Evolutionary conservation across 2,888 invertebrate species (phyloP).

Genomic region (Colletes collaris): DNA sequence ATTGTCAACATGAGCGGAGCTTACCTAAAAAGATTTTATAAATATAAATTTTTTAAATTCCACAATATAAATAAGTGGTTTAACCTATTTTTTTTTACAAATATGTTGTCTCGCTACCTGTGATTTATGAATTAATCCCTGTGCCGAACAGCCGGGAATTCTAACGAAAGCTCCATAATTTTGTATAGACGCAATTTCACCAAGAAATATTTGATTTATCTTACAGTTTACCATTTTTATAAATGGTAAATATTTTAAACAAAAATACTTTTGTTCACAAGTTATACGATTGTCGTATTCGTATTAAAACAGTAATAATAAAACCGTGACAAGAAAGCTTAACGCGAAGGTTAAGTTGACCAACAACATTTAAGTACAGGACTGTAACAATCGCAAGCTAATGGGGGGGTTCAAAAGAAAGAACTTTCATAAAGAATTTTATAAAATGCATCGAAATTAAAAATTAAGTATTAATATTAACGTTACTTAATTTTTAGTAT

Average conservation of each 20-base stretch:
- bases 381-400: slow-evolving; percentile 27
- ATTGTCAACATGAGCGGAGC: slow-evolving; percentile 79
- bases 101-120: slow-evolving; percentile 69
- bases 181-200: slow-evolving; percentile 81
- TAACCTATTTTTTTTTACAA: not conserved
- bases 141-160: slow-evolving; percentile 81
- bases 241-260: not conserved
- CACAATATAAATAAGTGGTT: not conserved
- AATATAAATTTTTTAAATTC: slow-evolving; percentile 22
- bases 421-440: not conserved
- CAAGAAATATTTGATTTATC: slow-evolving; percentile 80
- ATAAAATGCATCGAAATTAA: not conserved
- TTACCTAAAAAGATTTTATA: slow-evolving; percentile 72
- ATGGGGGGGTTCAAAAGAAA: not conserved
- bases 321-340: not conserved
- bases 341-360: slow-evolving; percentile 48
- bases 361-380: slow-evolving; percentile 31
- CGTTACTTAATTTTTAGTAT: slow-evolving; percentile 85
- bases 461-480: not conserved
- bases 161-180: slow-evolving; percentile 83
- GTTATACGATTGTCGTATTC: not conserved
- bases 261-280: not conserved
- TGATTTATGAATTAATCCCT: slow-evolving; percentile 81
- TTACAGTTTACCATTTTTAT: slow-evolving; percentile 73
- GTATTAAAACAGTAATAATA: slow-evolving; percentile 6